Evolutionary conservation across 2,888 invertebrate species (phyloP).

Genomic region (Neoitamus cyanurus): DNA sequence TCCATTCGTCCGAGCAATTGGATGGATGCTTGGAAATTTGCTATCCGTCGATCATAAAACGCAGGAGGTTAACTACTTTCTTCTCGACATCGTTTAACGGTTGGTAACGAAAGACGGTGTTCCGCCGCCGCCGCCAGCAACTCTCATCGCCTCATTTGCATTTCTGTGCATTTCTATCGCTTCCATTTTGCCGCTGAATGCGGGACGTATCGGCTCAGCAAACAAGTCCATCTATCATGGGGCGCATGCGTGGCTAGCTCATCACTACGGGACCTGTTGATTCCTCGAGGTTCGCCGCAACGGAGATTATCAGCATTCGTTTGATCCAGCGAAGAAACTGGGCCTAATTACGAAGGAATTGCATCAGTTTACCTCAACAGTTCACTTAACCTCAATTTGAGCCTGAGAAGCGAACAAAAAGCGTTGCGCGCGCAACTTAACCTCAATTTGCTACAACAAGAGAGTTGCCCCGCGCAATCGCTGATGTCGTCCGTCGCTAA

Average conservation of each 20-base stretch:
- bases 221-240: constrained; percentile 2
- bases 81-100: constrained; percentile 9
- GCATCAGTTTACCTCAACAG: constrained; percentile 27
- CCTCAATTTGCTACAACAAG: not conserved
- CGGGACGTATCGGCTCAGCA: not conserved
- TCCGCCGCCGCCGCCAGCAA: not conserved
- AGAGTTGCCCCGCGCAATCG: not conserved
- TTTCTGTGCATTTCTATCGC: constrained; percentile 10
- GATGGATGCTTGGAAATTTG: not conserved
- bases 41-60: constrained; percentile 2
- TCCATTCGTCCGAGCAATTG: not conserved
- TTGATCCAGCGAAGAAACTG: constrained; percentile 11
- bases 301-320: not conserved
- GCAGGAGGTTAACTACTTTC: constrained; percentile 30
- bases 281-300: too few relatives aligned
- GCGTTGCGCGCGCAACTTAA: constrained; percentile 7
- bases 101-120: not conserved
- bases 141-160: constrained; percentile 26
- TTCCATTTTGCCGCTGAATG: not conserved
- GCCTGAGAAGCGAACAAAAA: constrained; percentile 21
- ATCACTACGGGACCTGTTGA: not conserved
- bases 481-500: not conserved
- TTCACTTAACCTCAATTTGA: constrained; percentile 27
- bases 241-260: not conserved
- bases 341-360: constrained; percentile 29